These are phyloP conservation scores for Drosophila trapezifrons DNA, from an alignment of 1,140 invertebrate species.

Conservation along the genomic window DNA sequence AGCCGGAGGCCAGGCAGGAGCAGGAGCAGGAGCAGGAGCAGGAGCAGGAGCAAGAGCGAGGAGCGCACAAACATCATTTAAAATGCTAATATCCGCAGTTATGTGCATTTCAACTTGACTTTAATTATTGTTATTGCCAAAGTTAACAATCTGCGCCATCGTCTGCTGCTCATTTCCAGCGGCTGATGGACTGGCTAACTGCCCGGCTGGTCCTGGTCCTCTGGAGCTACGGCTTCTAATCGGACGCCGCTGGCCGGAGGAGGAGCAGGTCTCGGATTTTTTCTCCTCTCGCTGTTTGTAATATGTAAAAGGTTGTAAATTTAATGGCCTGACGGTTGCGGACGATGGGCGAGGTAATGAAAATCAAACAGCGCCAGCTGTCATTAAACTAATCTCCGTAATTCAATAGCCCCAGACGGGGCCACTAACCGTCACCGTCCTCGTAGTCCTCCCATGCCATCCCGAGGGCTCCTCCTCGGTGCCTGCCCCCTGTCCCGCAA, in stretches of 20 bases:
- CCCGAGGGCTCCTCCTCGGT: slow-evolving; percentile 37
- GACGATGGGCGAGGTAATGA: slow-evolving; percentile 65
- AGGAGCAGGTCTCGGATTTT: slow-evolving; percentile 17
- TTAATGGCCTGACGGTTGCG: slow-evolving; percentile 65
- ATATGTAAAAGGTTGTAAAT: slow-evolving; percentile 81
- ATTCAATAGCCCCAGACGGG: slow-evolving; percentile 73
- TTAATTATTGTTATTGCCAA: slow-evolving; percentile 84
- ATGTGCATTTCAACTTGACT: slow-evolving; percentile 83
- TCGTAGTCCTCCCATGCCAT: slow-evolving; percentile 28
- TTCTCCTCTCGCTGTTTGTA: slow-evolving; percentile 45
- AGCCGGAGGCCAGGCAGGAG: slow-evolving; percentile 33
- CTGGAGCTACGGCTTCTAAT: slow-evolving; percentile 56
- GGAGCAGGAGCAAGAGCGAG: slow-evolving; percentile 8
- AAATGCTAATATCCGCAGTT: slow-evolving; percentile 82
- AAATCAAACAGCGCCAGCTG: slow-evolving; percentile 81
- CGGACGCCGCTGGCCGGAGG: slow-evolving; percentile 30
- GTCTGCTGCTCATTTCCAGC: slow-evolving; percentile 65
- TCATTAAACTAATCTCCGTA: slow-evolving; percentile 82
- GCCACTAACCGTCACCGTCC: slow-evolving; percentile 25
- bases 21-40: slow-evolving; percentile 4
- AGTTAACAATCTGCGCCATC: slow-evolving; percentile 79
- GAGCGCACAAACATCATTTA: slow-evolving; percentile 76
- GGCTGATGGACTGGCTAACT: slow-evolving; percentile 75
- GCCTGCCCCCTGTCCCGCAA: slow-evolving; percentile 42
- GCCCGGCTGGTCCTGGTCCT: slow-evolving; percentile 15